Base-by-base conservation (phyloP, 2,113 vertebrate species). In the Cyprinus carpio region DNA sequence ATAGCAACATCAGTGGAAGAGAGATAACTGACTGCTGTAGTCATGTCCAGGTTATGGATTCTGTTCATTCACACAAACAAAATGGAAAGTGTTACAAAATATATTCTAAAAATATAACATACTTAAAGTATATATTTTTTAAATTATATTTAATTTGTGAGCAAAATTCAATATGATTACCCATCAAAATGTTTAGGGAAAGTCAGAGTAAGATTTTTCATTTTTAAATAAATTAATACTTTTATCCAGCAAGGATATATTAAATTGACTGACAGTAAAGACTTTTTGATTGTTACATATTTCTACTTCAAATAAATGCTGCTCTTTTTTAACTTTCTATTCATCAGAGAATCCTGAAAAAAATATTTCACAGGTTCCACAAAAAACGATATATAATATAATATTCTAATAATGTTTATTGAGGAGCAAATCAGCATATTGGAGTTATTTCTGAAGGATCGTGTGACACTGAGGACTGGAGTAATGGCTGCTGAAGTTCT, bases 11-110 rank as follows among this genome's bases (percentile, higher is more conserved):
- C 97, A 0, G 89, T 88, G 85, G 96, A 96, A 29, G 95, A 95
- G 87, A 99, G 93, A 91, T 98, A 97, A 84, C 95, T 95, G 87
- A 99, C 95, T 0, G 98, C 98, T 0, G 96, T 96, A 2, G 94
- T 90, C 94, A 98, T 93, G 91, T 98, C 96, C 0, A 99, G 95
- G 87, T 95, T 93, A 0, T 96, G 95, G 40, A 98, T 93, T 69
- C 97, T 99, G 89, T 31, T 60, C 86, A 81, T 43, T 3, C 11
- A 76, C 25, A 69, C 25, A 69, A 67, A 16, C 20, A 89, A 80
- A 91, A 78, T 60, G 16, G 37, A 74, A 10, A 86, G 1, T 82
- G 20, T 31, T 37, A 67, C 4, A 56, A 64, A 81, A 23, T 75
- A 37, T 37, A 3, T 23, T 25, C 23, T n/a, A 40, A 18, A 5